Conservation (phyloP, 2,797 vertebrate species). For the Remorina albescens region DNA sequence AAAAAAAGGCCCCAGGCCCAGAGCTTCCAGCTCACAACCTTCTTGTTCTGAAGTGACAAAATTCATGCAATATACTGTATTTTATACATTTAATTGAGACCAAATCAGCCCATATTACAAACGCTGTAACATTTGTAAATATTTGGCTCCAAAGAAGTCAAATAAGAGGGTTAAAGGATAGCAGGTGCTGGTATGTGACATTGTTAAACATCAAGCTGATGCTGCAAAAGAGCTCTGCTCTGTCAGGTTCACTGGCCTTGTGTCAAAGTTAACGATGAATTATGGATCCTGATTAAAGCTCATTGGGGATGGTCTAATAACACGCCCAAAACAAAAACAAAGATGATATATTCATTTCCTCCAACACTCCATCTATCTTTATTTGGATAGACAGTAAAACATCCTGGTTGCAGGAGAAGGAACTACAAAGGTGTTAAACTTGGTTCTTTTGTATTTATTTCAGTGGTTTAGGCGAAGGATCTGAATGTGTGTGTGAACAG, state of each 20-base stretch:
- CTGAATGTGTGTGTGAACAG: too few species aligned
- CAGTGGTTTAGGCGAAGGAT: not conserved
- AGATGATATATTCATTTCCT: slow-evolving; percentile 37
- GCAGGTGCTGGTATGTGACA: not conserved
- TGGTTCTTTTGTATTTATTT: not conserved
- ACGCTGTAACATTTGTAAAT: too few species aligned
- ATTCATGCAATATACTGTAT: not conserved
- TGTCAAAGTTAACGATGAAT: slow-evolving; percentile 36
- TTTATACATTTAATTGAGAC: not conserved
- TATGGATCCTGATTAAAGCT: slow-evolving; percentile 30
- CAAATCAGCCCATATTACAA: too few species aligned
- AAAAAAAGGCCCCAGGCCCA: too few species aligned
- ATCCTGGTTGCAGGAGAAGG: not conserved
- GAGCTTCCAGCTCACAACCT: too few species aligned
- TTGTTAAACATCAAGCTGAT: not conserved
- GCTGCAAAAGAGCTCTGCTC: slow-evolving; percentile 2
- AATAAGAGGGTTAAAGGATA: not conserved
- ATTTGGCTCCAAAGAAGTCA: too few species aligned
- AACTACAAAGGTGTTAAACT: not conserved
- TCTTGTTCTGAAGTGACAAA: too few species aligned
- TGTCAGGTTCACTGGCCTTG: not conserved
- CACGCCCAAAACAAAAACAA: slow-evolving; percentile 34
- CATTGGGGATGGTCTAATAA: slow-evolving; percentile 49
- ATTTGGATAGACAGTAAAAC: not conserved
- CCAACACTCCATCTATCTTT: slow-evolving; percentile 41